Evolutionary conservation across 2,888 invertebrate species (phyloP).

Genomic region (Sinodicranocentrus sp.): DNA sequence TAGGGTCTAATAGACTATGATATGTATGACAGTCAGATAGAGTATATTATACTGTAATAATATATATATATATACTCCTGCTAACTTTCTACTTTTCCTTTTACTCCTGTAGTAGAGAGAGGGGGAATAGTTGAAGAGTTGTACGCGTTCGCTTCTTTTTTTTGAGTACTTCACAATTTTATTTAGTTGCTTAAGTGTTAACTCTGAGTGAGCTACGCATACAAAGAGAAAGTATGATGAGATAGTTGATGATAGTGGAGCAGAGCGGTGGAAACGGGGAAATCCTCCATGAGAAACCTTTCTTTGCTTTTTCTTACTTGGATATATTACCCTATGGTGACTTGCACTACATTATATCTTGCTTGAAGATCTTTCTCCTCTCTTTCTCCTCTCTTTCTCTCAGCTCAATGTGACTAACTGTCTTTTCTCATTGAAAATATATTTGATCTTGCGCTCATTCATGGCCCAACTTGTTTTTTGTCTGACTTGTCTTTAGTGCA

Average conservation of each 20-base stretch:
- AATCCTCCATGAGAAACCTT: not conserved
- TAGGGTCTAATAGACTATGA: too few relatives aligned
- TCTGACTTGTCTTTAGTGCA: not conserved
- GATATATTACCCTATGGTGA: too few relatives aligned
- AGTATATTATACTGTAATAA: not conserved
- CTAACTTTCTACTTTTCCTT: not conserved
- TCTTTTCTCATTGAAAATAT: not conserved
- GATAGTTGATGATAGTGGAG: slow-evolving; percentile 21
- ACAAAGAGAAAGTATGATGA: slow-evolving; percentile 26
- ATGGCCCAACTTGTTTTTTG: not conserved
- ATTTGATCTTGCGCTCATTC: slow-evolving; percentile 1
- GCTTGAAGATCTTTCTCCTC: not conserved
- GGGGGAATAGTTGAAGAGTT: not conserved
- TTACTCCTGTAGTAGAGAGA: not conserved
- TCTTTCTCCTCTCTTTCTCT: slow-evolving; percentile 8
- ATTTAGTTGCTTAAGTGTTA: slow-evolving; percentile 20
- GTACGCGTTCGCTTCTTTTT: not conserved
- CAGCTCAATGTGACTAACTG: not conserved
- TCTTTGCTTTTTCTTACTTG: not conserved
- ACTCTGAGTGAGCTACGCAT: not conserved
- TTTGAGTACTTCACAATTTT: slow-evolving; percentile 12
- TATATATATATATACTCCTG: too few relatives aligned
- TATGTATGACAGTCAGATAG: too few relatives aligned
- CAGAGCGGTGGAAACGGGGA: not conserved
- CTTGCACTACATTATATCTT: too few relatives aligned